Evolutionary conservation across 1,140 invertebrate genomes (phyloP).

Genomic region (Drosophila teissieri): DNA sequence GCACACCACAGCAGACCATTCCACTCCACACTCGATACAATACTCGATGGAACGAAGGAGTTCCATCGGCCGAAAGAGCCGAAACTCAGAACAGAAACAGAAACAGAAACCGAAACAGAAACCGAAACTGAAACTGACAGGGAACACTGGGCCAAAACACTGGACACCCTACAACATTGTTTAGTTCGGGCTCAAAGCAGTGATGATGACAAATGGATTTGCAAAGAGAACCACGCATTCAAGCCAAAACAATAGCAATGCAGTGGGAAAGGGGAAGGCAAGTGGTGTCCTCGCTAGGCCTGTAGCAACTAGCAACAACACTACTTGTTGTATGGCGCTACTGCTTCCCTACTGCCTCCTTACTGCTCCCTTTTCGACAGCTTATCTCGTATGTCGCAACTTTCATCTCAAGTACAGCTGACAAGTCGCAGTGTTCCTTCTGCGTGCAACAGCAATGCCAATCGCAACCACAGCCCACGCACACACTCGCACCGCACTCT

Average conservation of each 20-base stretch:
- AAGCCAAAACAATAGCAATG: no score
- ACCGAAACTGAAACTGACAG: conserved; percentile 4
- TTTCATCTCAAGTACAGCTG: neutral
- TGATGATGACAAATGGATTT: no score
- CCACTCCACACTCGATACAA: conserved; percentile 8
- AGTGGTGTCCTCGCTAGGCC: no score
- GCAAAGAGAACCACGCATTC: no score
- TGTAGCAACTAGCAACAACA: no score
- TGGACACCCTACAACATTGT: neutral
- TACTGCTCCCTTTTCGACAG: no score
- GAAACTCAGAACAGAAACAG: conserved; percentile 42
- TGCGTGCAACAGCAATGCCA: conserved; percentile 25
- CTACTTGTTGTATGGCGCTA: no score
- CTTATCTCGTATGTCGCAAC: no score
- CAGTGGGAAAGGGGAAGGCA: no score
- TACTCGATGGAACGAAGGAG: conserved; percentile 35
- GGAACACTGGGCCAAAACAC: conserved; percentile 5
- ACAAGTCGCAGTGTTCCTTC: conserved; percentile 1
- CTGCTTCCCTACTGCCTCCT: neutral
- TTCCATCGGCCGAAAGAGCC: conserved; percentile 31
- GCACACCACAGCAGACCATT: neutral
- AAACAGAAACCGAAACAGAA: conserved; percentile 15
- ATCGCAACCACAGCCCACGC: conserved; percentile 39
- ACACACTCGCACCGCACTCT: conserved; percentile 1
- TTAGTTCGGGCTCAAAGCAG: neutral